A percentile compares a stretch with the other conserved stretches of the same genome.
These are phyloP conservation scores for Dreissena rostriformis DNA, from an alignment of 1,140 invertebrate genomes.

Conservation along the genomic window DNA sequence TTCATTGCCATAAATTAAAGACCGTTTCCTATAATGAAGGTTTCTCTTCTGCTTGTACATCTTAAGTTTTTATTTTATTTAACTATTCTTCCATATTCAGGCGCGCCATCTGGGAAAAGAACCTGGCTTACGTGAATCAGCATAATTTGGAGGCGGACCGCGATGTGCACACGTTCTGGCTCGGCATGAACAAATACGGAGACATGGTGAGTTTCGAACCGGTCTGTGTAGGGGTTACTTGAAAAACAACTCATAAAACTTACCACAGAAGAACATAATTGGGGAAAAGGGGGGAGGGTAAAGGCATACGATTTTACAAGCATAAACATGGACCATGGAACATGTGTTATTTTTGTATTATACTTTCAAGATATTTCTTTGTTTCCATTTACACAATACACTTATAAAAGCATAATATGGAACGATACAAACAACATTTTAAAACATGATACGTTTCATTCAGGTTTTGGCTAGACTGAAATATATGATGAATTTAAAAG, in stretches of 20 bases:
- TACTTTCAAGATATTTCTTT: not conserved
- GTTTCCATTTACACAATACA: too few species aligned
- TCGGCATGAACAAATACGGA: conserved; percentile 79
- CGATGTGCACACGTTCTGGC: conserved; percentile 82
- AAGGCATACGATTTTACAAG: too few species aligned
- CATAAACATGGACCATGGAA: too few species aligned
- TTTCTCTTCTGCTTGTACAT: too few species aligned
- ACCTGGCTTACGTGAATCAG: conserved; percentile 85
- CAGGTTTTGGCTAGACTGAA: too few species aligned
- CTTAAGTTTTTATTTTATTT: too few species aligned
- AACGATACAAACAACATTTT: too few species aligned
- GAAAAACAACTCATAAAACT: not conserved
- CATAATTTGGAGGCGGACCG: conserved; percentile 87
- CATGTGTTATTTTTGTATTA: not conserved
- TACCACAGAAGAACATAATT: not conserved
- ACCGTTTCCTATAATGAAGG: too few species aligned
- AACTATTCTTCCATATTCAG: conserved; percentile 20
- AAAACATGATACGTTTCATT: too few species aligned
- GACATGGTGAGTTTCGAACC: conserved; percentile 70
- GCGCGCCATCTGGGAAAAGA: conserved; percentile 68
- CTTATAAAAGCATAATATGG: too few species aligned
- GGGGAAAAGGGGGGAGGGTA: not conserved
- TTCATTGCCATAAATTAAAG: too few species aligned
- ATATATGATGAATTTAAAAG: too few species aligned
- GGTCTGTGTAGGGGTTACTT: not conserved